Percentiles rank a stretch among this genome's conserved stretches.
Conservation (phyloP, 2,797 vertebrate species). For the Momotus momota region DNA sequence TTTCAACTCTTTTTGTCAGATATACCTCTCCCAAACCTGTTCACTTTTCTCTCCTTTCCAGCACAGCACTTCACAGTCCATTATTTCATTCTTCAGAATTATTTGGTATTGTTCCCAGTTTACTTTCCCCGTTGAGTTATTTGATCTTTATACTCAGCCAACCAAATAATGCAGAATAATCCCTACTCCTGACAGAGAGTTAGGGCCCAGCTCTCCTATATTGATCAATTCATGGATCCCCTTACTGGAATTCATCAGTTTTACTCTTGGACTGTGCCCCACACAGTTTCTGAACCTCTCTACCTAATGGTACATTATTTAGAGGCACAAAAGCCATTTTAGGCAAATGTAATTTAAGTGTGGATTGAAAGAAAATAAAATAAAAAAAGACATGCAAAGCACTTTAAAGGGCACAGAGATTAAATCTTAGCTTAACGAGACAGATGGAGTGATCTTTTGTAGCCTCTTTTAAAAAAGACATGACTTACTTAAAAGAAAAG, state of each 20-base stretch:
- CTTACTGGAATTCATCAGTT: not conserved
- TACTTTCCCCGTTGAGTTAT: constrained; percentile 22
- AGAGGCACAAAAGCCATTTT: not conserved
- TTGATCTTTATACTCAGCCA: constrained; percentile 40
- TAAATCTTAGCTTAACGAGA: constrained; percentile 19
- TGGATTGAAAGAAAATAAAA: not conserved
- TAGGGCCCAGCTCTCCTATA: not conserved
- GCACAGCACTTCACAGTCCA: not conserved
- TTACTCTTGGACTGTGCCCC: not conserved
- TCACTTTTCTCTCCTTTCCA: not conserved
- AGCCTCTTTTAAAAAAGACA: not conserved
- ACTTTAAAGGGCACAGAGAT: not conserved
- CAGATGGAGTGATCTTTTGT: not conserved
- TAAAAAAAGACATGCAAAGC: not conserved
- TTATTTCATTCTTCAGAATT: constrained; percentile 21
- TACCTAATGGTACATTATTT: not conserved
- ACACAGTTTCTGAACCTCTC: not conserved
- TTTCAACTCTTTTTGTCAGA: not conserved
- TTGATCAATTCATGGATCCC: constrained; percentile 10
- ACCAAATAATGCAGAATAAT: constrained; percentile 44
- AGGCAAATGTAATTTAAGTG: constrained; percentile 12
- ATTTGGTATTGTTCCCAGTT: constrained; percentile 30
- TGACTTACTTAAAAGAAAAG: not conserved
- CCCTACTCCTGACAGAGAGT: not conserved
- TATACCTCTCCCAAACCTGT: not conserved